Conservation (phyloP, 2,888 invertebrate species). For the Hydriomena furcata region DNA sequence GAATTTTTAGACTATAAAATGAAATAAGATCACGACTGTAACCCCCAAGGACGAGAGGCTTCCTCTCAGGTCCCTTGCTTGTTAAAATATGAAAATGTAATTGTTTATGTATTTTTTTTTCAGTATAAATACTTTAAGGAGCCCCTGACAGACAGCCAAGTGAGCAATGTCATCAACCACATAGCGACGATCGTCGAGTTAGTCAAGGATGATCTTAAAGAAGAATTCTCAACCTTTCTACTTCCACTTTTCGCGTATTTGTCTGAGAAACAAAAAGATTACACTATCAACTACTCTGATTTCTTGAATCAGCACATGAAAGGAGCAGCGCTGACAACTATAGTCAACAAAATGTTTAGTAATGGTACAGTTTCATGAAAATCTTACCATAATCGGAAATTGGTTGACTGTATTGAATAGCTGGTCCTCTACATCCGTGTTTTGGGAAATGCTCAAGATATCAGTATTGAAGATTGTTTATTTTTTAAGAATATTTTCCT, state of each 20-base stretch:
- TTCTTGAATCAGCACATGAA: slow-evolving; percentile 21
- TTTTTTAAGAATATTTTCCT: no score
- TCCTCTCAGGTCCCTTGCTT: no score
- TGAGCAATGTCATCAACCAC: slow-evolving; percentile 47
- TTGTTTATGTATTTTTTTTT: slow-evolving; percentile 43
- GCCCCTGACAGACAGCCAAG: slow-evolving; percentile 53
- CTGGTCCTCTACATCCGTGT: no score
- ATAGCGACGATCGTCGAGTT: slow-evolving; percentile 47
- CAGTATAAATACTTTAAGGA: slow-evolving; percentile 67
- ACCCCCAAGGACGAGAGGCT: no score
- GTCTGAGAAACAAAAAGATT: slow-evolving; percentile 51
- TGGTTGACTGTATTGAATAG: no score
- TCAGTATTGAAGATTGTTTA: no score
- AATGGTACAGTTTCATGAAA: slow-evolving; percentile 31
- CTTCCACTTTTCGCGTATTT: slow-evolving; percentile 63
- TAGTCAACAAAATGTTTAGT: slow-evolving; percentile 31
- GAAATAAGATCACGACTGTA: no score
- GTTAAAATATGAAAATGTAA: no score
- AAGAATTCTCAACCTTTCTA: slow-evolving; percentile 49
- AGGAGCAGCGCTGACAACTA: slow-evolving; percentile 14
- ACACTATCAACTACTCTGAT: slow-evolving; percentile 42
- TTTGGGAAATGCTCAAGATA: no score
- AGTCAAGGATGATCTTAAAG: slow-evolving; percentile 44
- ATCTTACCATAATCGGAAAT: no score
- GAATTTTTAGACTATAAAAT: no score